phyloP scores from a whole-genome alignment of 2,888 invertebrate species.

The Drosophila hamatofila region DNA sequence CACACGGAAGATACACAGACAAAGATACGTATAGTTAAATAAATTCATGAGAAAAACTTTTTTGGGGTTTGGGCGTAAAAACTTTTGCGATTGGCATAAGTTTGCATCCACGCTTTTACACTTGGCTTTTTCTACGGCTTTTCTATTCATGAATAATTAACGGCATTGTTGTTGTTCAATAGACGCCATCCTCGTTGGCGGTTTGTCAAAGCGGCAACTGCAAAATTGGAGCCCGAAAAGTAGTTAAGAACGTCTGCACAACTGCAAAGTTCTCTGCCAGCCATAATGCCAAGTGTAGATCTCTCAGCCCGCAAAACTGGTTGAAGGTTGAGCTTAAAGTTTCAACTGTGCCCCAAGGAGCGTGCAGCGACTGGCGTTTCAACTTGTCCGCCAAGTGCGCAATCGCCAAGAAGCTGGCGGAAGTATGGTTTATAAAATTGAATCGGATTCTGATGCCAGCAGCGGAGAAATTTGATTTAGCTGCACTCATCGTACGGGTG shows the following conservation, averaged over 20 bases:
- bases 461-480: constrained; percentile 49
- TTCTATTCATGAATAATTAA: constrained; percentile 79
- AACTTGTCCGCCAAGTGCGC: constrained; percentile 55
- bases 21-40: constrained; percentile 57
- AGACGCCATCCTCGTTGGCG: constrained; percentile 33
- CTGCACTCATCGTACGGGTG: not conserved
- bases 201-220: constrained; percentile 57
- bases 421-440: constrained; percentile 76
- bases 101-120: constrained; percentile 56
- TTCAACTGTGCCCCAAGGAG: constrained; percentile 56
- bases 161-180: constrained; percentile 70
- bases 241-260: constrained; percentile 59
- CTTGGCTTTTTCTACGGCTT: constrained; percentile 54
- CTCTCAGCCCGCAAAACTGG: constrained; percentile 19
- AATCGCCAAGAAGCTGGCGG: constrained; percentile 35
- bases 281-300: constrained; percentile 16
- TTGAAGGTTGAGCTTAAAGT: constrained; percentile 51
- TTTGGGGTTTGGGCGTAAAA: constrained; percentile 42
- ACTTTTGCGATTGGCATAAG: constrained; percentile 62
- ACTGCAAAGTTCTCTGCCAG: constrained; percentile 22
- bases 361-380: constrained; percentile 42
- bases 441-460: constrained; percentile 69
- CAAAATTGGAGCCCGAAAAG: constrained; percentile 56
- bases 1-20: constrained; percentile 1
- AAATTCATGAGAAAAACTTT: constrained; percentile 68